Percentiles rank a stretch among this genome's conserved stretches.
phyloP scores from a whole-genome alignment of 2,797 vertebrate genomes.

The Ctenopoma kingsleyae region DNA sequence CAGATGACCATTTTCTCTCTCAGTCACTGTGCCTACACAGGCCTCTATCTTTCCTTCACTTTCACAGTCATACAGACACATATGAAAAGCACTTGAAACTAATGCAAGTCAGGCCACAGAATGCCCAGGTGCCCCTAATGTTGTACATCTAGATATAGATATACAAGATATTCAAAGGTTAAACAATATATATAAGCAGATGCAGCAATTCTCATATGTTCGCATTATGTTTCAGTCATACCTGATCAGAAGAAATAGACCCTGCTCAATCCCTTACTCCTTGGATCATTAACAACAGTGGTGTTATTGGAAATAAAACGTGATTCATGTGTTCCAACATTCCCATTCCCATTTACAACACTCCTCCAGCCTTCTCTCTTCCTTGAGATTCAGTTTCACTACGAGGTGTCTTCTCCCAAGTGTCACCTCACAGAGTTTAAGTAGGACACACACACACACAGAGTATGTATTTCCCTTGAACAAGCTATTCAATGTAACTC shows the following conservation, averaged over 20 bases:
- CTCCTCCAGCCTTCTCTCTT: conserved; percentile 7
- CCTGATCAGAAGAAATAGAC: conserved; percentile 17
- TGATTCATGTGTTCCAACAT: neutral
- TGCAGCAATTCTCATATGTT: neutral
- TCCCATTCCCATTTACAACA: conserved; percentile 9
- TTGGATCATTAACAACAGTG: conserved; percentile 17
- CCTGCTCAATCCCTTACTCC: conserved; percentile 6
- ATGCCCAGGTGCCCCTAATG: neutral
- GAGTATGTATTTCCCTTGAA: neutral
- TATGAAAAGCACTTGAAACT: no score
- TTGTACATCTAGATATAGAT: neutral
- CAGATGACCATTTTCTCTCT: conserved; percentile 32
- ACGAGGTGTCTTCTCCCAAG: conserved; percentile 10
- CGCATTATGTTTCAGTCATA: neutral
- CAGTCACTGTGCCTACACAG: conserved; percentile 4
- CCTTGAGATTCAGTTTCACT: neutral
- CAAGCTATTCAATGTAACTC: neutral
- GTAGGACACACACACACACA: neutral
- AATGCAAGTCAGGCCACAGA: neutral
- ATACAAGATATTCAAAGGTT: neutral
- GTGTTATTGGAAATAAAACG: conserved; percentile 18
- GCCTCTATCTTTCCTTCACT: conserved; percentile 7
- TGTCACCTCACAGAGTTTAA: conserved; percentile 13
- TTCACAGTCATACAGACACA: no score
- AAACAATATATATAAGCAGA: neutral